phyloP scores from a whole-genome alignment of 2,888 invertebrate genomes.

The Norana najaformis region DNA sequence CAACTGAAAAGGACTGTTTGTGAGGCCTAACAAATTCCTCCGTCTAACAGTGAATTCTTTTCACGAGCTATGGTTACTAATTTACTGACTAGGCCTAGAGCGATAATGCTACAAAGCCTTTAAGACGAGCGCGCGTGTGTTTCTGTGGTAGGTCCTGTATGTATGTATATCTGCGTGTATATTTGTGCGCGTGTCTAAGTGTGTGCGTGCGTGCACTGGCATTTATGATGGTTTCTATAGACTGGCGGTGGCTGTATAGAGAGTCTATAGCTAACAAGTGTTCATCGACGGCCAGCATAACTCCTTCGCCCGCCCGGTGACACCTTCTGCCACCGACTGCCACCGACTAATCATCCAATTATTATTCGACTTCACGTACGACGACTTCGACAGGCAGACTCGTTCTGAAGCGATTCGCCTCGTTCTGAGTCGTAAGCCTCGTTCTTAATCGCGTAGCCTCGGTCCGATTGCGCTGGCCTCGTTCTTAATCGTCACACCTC shows the following conservation, averaged over 20 bases:
- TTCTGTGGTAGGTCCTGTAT: too few species aligned
- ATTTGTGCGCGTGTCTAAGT: neutral
- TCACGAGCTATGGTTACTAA: neutral
- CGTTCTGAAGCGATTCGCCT: slow-evolving; percentile 16
- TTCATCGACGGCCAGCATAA: neutral
- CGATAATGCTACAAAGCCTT: neutral
- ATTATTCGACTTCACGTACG: neutral
- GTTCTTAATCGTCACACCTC: neutral
- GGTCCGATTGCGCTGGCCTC: too few species aligned
- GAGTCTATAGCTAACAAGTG: neutral
- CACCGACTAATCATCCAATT: slow-evolving; percentile 5
- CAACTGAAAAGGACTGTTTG: neutral
- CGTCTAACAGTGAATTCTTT: neutral
- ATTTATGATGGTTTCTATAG: neutral
- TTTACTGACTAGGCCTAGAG: neutral
- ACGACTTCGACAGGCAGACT: neutral
- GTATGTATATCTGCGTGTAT: too few species aligned
- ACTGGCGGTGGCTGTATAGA: neutral
- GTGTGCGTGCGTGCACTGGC: neutral
- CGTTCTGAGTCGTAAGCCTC: neutral
- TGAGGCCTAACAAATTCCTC: neutral
- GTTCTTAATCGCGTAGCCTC: too few species aligned
- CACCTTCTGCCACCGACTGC: slow-evolving; percentile 13
- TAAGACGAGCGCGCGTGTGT: too few species aligned
- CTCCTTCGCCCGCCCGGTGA: neutral